Evolutionary conservation across 2,888 invertebrate genomes (phyloP), one percentile per base, ranked within the genome.

Genomic region (Cheilosia variabilis): DNA sequence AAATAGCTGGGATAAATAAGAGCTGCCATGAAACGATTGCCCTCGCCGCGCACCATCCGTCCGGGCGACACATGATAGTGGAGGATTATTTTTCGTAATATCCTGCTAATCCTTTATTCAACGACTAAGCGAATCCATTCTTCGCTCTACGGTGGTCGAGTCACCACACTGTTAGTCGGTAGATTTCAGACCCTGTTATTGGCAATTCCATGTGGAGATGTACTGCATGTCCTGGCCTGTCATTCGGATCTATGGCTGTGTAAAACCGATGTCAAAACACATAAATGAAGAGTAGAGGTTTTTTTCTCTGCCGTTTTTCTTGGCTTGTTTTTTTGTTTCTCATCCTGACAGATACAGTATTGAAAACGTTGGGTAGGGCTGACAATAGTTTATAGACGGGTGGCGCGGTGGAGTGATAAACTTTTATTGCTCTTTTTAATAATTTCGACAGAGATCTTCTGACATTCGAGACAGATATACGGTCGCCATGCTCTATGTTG

Each of bases 81-180:
- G 41, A 41, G 71, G 84, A 80, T 80, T 84, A 80, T 84, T 84
- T 84, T 80, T 71, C 69, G 62, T 60, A 75, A 84, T 80, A 75
- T 80, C 75, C 75, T 84, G 75, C 75, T 84, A 80, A 84, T 84
- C 79, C 75, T 84, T 84, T 84, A 80, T 76, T 75, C 65, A 84
- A 60, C 75, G 80, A 75, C 69, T 75, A 76, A 79, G 65, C 75
- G 84, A 66, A 58, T 65, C 57, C 73, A 19, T 55, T 66, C 47
- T 58, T 52, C 15, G 60, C 52, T 52, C 7, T 55, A 19, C 27
- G 15, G 68, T 65, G 52, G 47, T 50, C 57, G 27, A 31, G 69
- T 50, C 50, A 37, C 17, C 31, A 53, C 66, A 55, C 47, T 13
- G 9, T 55, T 66, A 65, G 47, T 73, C 52, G 66, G 15, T 41